These are phyloP conservation scores for Channa striata DNA, from an alignment of 2,797 vertebrate genomes.

Conservation along the genomic window DNA sequence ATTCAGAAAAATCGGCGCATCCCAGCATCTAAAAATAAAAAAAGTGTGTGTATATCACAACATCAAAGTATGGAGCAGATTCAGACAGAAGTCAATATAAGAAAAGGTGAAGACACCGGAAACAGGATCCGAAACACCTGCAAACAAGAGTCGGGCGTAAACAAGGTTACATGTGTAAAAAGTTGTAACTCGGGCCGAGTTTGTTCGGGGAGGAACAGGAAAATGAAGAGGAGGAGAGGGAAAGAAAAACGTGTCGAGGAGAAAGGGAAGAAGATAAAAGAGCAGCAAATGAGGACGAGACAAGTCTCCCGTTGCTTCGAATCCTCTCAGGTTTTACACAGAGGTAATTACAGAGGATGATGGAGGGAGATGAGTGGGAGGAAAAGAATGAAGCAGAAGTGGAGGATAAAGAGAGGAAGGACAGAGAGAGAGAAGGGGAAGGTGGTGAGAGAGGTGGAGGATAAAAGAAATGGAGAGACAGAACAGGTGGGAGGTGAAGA, in stretches of 20 bases:
- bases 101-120: background rate
- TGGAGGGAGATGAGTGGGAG: conserved; percentile 13
- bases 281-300: conserved; percentile 52
- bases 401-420: background rate
- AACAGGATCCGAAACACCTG: background rate
- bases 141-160: conserved; percentile 8
- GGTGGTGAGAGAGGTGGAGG: background rate
- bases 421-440: background rate
- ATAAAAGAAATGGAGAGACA: background rate
- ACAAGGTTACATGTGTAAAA: conserved; percentile 10
- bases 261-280: conserved; percentile 47
- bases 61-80: background rate
- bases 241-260: conserved; percentile 2
- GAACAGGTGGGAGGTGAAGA: background rate
- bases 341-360: conserved; percentile 55
- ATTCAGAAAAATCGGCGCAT: too few relatives aligned
- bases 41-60: too few relatives aligned
- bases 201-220: conserved; percentile 38
- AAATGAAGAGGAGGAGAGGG: conserved; percentile 8
- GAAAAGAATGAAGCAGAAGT: background rate
- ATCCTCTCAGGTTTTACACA: conserved; percentile 56
- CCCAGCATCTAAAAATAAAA: too few relatives aligned
- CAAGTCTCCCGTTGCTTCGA: conserved; percentile 32
- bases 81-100: background rate
- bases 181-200: conserved; percentile 15